These are phyloP conservation scores for honey bee (Apis mellifera) DNA, from an alignment of 1,140 invertebrate genomes.

Conservation along the genomic window DNA sequence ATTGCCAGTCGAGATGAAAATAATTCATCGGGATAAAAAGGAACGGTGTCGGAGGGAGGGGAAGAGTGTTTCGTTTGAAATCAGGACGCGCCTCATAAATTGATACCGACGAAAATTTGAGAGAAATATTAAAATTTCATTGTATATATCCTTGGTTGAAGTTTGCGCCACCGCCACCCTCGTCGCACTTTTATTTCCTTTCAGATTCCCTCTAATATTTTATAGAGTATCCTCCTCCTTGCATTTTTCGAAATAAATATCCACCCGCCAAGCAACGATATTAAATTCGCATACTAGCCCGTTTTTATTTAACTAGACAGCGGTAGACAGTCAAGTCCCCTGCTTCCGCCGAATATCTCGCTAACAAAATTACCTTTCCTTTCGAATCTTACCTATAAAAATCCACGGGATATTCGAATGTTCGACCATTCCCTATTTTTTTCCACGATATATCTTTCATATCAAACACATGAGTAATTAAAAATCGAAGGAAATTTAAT, in stretches of 20 bases:
- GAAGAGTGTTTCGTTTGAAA: background rate
- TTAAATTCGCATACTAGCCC: slow-evolving; percentile 21
- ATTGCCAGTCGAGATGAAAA: background rate
- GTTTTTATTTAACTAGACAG: slow-evolving; percentile 20
- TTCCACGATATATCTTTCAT: background rate
- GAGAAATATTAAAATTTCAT: slow-evolving; percentile 35
- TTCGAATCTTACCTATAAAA: too few species aligned
- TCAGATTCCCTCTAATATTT: slow-evolving; percentile 18
- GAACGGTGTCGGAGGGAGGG: too few species aligned
- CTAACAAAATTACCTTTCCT: background rate
- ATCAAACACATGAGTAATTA: background rate
- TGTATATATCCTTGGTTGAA: background rate
- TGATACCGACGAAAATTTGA: background rate
- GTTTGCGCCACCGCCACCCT: background rate
- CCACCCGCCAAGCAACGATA: background rate
- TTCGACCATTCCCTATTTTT: too few species aligned
- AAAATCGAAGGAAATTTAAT: background rate
- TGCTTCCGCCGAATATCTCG: background rate
- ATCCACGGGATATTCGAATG: background rate
- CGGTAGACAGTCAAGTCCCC: background rate
- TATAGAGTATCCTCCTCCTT: background rate
- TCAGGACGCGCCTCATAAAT: background rate
- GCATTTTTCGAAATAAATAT: slow-evolving; percentile 29
- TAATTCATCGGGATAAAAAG: background rate
- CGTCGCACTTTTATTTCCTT: slow-evolving; percentile 1